Evolutionary conservation across 2,113 vertebrate species (phyloP).

Genomic region (Odobenus rosmarus): DNA sequence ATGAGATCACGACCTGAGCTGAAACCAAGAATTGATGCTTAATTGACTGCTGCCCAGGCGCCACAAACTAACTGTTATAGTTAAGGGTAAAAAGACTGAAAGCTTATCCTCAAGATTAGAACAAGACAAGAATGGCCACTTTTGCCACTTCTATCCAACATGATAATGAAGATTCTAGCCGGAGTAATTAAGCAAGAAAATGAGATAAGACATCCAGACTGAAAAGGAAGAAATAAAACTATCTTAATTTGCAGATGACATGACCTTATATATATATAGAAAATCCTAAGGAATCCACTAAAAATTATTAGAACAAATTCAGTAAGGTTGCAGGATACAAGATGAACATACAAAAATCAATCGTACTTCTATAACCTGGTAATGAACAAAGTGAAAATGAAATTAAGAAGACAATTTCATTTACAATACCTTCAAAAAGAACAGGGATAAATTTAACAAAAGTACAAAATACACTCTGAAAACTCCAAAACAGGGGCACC

Average conservation of each 20-base stretch:
- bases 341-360: background rate
- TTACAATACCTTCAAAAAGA: background rate
- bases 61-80: background rate
- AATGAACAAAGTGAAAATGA: constrained; percentile 3
- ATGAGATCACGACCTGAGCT: background rate
- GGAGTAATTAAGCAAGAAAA: background rate
- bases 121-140: background rate
- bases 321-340: background rate
- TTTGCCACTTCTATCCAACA: background rate
- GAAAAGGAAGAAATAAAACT: background rate
- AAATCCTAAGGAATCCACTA: background rate
- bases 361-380: background rate
- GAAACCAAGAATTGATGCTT: background rate
- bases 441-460: background rate
- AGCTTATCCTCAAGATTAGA: background rate
- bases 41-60: background rate
- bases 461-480: background rate
- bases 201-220: background rate
- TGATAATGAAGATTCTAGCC: background rate
- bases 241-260: background rate
- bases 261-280: background rate
- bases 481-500: background rate
- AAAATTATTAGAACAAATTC: background rate
- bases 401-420: background rate
- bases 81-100: background rate